Conservation (phyloP, 92 coral and sea anemone genomes). For the Porites evermanni region DNA sequence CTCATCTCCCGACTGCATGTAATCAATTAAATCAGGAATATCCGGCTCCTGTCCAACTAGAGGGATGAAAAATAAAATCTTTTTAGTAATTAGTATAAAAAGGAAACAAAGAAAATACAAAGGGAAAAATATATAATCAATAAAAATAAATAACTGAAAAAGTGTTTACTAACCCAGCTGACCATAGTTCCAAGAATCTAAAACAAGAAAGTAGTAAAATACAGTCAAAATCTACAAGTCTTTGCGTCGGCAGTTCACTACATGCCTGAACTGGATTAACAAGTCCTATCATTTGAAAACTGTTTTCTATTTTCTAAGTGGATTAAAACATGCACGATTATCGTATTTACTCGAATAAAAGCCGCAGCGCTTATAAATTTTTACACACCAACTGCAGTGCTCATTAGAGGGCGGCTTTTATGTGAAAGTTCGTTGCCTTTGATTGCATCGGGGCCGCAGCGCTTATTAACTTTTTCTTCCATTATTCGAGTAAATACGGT, state of each 20-base stretch:
- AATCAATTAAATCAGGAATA: constrained; percentile 93
- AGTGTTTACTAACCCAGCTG: constrained; percentile 68
- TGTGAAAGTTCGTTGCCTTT: no score
- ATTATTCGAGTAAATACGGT: background rate
- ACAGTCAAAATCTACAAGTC: background rate
- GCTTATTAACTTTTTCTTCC: no score
- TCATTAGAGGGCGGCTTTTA: no score
- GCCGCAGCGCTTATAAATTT: no score
- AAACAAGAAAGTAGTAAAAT: constrained; percentile 17
- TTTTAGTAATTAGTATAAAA: background rate
- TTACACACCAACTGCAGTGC: no score
- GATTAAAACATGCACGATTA: background rate
- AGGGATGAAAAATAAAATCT: background rate
- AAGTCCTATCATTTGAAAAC: background rate
- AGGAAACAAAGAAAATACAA: background rate
- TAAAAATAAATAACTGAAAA: background rate
- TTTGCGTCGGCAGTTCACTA: background rate
- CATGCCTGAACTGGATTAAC: no score
- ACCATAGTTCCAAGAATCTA: constrained; percentile 82
- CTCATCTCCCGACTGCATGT: constrained; percentile 85
- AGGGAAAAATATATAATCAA: background rate
- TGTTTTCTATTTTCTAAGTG: background rate
- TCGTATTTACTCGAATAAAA: no score
- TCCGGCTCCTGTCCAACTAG: constrained; percentile 94
- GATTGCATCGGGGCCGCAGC: no score